Percentiles rank a stretch among this genome's conserved stretches.
Conservation (phyloP, 1,140 invertebrate genomes). For the Bombus ignitus region DNA sequence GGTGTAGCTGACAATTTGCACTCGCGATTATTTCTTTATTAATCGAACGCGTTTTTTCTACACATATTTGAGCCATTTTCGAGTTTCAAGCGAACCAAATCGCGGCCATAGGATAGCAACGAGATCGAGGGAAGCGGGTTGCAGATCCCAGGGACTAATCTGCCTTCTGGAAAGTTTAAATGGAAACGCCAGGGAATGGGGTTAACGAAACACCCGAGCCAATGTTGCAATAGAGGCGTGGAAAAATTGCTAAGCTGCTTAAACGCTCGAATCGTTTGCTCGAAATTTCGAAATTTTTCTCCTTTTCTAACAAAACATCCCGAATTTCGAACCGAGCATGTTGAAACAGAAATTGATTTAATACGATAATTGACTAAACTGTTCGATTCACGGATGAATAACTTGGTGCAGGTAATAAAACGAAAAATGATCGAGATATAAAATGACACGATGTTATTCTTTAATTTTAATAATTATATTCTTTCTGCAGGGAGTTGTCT, state of each 20-base stretch:
- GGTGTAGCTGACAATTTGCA: too few species aligned
- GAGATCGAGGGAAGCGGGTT: background rate
- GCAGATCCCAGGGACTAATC: conserved; percentile 63
- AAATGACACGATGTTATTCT: too few species aligned
- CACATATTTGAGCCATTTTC: background rate
- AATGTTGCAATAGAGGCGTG: conserved; percentile 36
- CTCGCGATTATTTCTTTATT: background rate
- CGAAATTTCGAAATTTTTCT: conserved; percentile 67
- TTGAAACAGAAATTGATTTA: background rate
- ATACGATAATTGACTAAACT: too few species aligned
- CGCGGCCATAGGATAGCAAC: background rate
- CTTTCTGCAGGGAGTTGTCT: too few species aligned
- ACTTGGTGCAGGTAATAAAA: too few species aligned
- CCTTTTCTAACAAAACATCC: conserved; percentile 1
- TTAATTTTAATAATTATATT: too few species aligned
- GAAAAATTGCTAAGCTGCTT: conserved; percentile 74
- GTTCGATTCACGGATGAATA: too few species aligned
- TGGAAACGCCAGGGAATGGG: conserved; percentile 57
- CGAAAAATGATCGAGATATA: too few species aligned
- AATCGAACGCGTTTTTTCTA: background rate
- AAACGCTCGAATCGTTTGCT: conserved; percentile 49
- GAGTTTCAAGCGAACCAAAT: background rate
- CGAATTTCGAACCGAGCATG: too few species aligned
- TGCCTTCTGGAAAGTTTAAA: conserved; percentile 70
- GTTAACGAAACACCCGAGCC: background rate